Percentiles rank a stretch among this genome's conserved stretches.
phyloP scores from a whole-genome alignment of 2,888 invertebrate genomes.

The Megamerina dolium region DNA sequence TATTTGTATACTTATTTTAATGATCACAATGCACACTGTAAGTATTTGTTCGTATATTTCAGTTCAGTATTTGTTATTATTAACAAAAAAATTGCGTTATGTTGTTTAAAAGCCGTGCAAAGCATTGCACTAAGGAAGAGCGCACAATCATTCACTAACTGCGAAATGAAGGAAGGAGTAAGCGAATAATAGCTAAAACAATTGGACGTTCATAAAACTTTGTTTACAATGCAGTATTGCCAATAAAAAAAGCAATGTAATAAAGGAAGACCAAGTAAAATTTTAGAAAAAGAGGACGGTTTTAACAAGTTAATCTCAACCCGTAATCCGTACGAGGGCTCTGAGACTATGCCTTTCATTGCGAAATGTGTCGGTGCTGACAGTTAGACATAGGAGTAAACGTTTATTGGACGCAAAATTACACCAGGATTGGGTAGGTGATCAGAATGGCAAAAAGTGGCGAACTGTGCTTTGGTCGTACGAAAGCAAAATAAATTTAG shows the following conservation, averaged over 20 bases:
- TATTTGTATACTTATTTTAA: no score
- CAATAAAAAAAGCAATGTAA: background rate
- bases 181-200: background rate
- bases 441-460: no score
- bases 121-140: constrained; percentile 1
- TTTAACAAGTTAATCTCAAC: background rate
- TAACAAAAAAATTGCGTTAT: no score
- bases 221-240: background rate
- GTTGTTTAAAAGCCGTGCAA: no score
- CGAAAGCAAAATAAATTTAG: constrained; percentile 1
- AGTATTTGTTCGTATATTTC: no score
- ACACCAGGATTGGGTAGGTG: no score
- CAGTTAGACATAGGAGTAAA: no score
- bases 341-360: background rate
- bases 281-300: background rate
- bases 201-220: background rate
- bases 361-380: background rate
- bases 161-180: background rate
- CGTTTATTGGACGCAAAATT: no score
- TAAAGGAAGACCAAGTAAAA: background rate
- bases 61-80: no score
- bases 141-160: background rate
- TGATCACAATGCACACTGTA: no score
- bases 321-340: background rate
- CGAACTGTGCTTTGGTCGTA: background rate